These are phyloP conservation scores for Cyclophora albipunctata DNA, from an alignment of 2,888 invertebrate genomes.

Conservation along the genomic window DNA sequence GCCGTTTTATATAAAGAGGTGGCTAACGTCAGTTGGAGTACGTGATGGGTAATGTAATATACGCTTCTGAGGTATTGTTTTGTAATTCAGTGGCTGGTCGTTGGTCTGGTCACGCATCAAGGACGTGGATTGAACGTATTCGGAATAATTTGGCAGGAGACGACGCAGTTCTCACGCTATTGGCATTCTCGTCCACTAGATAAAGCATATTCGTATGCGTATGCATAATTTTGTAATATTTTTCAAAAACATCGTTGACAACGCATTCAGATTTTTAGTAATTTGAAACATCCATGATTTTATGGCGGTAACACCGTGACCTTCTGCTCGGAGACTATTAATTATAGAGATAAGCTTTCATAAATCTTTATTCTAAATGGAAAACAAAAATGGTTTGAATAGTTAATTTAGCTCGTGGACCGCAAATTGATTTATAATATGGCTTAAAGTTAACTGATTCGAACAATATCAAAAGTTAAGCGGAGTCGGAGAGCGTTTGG, in stretches of 20 bases:
- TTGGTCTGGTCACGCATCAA: slow-evolving; percentile 68
- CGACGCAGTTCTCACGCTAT: slow-evolving; percentile 62
- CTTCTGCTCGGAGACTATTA: slow-evolving; percentile 5
- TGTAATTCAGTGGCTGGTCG: slow-evolving; percentile 54
- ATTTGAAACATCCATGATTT: slow-evolving; percentile 11
- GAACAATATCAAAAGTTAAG: background rate
- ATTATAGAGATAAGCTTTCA: slow-evolving; percentile 3
- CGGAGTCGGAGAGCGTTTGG: background rate
- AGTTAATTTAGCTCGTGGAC: slow-evolving; percentile 5
- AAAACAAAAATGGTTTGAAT: slow-evolving; percentile 9
- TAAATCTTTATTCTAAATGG: slow-evolving; percentile 13
- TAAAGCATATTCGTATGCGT: slow-evolving; percentile 31
- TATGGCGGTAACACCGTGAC: slow-evolving; percentile 10
- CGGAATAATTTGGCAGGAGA: slow-evolving; percentile 63
- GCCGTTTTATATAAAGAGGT: slow-evolving; percentile 22
- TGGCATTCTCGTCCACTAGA: slow-evolving; percentile 44
- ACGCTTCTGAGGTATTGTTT: slow-evolving; percentile 34
- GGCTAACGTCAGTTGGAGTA: slow-evolving; percentile 22
- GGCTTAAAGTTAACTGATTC: background rate
- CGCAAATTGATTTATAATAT: slow-evolving; percentile 6
- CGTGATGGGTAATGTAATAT: slow-evolving; percentile 50
- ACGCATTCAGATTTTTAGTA: slow-evolving; percentile 12
- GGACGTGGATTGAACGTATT: slow-evolving; percentile 63
- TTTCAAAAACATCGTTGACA: slow-evolving; percentile 11
- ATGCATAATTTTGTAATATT: slow-evolving; percentile 26